Conservation (phyloP, 2,113 vertebrate species). For the Tenebrosternarchus preto region DNA sequence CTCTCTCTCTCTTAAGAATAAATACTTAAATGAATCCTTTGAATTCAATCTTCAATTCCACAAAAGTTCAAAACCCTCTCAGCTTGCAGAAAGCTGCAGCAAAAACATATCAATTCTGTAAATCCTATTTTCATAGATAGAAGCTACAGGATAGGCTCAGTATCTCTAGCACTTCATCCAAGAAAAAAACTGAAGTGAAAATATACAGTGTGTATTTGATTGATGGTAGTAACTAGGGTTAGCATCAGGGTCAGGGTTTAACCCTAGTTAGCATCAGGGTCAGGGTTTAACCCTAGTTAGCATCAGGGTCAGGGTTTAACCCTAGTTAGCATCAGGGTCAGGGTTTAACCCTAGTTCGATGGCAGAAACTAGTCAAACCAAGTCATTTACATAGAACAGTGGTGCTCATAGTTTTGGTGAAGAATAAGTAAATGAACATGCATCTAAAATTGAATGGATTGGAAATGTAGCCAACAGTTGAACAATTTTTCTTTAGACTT, state of each 20-base stretch:
- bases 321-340: too few species aligned
- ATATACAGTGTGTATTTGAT: slow-evolving; percentile 7
- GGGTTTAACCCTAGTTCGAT: neutral
- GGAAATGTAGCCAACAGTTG: too few species aligned
- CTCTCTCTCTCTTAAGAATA: slow-evolving; percentile 32
- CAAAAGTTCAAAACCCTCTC: slow-evolving; percentile 35
- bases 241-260: too few species aligned
- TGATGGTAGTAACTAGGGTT: neutral
- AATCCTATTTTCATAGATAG: neutral
- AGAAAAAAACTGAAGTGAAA: slow-evolving; percentile 19
- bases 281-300: neutral
- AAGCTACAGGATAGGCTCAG: slow-evolving; percentile 1
- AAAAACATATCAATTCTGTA: slow-evolving; percentile 32
- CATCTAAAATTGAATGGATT: slow-evolving; percentile 50
- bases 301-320: too few species aligned
- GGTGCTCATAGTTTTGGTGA: slow-evolving; percentile 37
- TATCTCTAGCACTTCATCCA: neutral
- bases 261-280: too few species aligned
- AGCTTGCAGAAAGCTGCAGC: slow-evolving; percentile 15
- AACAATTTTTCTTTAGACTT: too few species aligned
- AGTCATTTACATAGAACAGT: neutral
- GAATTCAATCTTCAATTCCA: slow-evolving; percentile 30
- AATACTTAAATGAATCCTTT: slow-evolving; percentile 39
- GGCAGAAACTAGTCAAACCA: neutral
- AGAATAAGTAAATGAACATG: slow-evolving; percentile 55